phyloP scores from a whole-genome alignment of 2,113 vertebrate genomes.

The Lota lota region DNA sequence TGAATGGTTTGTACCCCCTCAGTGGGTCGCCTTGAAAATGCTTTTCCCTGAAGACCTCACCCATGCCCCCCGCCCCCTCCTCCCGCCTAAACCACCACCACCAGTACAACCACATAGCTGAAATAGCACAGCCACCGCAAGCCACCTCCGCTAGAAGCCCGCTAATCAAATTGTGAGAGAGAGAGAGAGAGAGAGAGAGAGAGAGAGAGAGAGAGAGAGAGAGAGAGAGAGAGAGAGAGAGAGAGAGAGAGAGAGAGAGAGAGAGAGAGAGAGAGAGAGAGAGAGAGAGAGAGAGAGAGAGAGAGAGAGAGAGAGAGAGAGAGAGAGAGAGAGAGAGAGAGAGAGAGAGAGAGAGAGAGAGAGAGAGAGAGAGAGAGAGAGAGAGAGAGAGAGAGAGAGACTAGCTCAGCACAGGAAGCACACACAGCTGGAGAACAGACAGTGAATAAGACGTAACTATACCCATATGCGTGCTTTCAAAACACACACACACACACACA shows the following conservation, averaged over 20 bases:
- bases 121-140: slow-evolving; percentile 35
- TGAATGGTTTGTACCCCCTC: background rate
- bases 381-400: background rate
- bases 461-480: slow-evolving; percentile 12
- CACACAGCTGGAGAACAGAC: slow-evolving; percentile 43
- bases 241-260: background rate
- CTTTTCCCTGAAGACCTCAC: no score
- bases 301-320: no score
- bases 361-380: no score
- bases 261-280: slow-evolving; percentile 7
- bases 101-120: slow-evolving; percentile 36
- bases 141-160: slow-evolving; percentile 28
- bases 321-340: background rate
- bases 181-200: background rate
- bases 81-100: background rate
- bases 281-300: background rate
- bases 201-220: background rate
- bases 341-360: slow-evolving; percentile 6
- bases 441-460: slow-evolving; percentile 24
- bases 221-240: background rate
- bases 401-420: slow-evolving; percentile 37
- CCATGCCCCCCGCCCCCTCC: slow-evolving; percentile 1
- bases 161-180: slow-evolving; percentile 39
- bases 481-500: slow-evolving; percentile 5
- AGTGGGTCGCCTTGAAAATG: background rate